These are phyloP conservation scores for Thalassophryne amazonica DNA, from an alignment of 2,797 vertebrate species.

Conservation along the genomic window DNA sequence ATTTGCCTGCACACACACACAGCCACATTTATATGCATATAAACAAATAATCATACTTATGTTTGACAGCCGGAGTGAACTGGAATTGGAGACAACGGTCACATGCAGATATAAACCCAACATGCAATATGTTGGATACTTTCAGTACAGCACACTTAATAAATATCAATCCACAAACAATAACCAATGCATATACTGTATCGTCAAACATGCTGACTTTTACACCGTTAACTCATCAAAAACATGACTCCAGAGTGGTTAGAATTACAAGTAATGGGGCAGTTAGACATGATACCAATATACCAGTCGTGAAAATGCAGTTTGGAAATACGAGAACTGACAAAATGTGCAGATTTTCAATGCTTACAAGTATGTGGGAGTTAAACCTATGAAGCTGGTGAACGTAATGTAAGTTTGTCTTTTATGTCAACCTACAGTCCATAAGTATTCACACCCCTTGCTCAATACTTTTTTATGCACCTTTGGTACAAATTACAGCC, in stretches of 20 bases:
- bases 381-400: no score
- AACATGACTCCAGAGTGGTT: conserved; percentile 50
- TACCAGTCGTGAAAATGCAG: no score
- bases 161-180: conserved; percentile 21
- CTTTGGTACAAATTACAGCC: no score
- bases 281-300: conserved; percentile 20
- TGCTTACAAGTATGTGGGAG: no score
- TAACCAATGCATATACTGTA: conserved; percentile 27
- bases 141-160: conserved; percentile 16
- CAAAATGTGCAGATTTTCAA: no score
- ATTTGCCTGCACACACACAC: background rate
- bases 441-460: no score
- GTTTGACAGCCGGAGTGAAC: background rate
- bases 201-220: conserved; percentile 30
- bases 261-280: conserved; percentile 52
- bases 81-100: background rate
- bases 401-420: no score
- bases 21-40: background rate
- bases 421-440: no score
- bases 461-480: no score
- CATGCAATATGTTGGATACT: background rate
- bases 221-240: conserved; percentile 47
- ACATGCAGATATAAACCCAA: background rate
- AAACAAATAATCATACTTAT: background rate
- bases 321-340: no score